Conservation (phyloP, 2,888 invertebrate species). For the Nemoura dubitans region DNA sequence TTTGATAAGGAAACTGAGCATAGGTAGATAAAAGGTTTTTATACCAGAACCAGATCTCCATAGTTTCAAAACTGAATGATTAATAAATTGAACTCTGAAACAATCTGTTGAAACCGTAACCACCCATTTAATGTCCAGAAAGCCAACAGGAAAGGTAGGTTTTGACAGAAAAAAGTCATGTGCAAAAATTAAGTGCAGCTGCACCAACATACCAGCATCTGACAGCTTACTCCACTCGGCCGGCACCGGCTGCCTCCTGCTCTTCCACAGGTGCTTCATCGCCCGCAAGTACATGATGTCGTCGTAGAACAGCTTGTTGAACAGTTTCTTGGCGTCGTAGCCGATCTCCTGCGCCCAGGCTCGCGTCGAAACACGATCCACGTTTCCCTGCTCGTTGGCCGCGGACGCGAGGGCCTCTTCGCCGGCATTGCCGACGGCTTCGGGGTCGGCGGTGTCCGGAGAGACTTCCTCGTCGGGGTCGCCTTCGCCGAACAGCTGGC, state of each 20-base stretch:
- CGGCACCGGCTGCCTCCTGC: constrained; percentile 84
- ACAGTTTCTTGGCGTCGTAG: constrained; percentile 86
- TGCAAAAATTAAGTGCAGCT: no score
- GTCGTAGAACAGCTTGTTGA: constrained; percentile 91
- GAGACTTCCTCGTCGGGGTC: constrained; percentile 98
- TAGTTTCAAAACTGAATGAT: no score
- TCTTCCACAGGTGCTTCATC: constrained; percentile 97
- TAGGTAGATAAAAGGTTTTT: no score
- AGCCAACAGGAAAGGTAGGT: no score
- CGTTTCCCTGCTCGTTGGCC: constrained; percentile 64
- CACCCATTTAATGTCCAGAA: no score
- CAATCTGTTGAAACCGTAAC: no score
- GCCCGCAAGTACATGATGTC: constrained; percentile 94
- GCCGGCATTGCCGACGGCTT: constrained; percentile 76
- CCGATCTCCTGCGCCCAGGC: constrained; percentile 86
- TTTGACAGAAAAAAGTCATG: no score
- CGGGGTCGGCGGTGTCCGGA: constrained; percentile 96
- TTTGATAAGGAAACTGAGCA: no score
- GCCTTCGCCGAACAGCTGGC: constrained; percentile 96
- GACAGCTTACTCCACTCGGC: constrained; percentile 53
- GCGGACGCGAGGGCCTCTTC: constrained; percentile 65
- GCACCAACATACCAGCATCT: constrained; percentile 48
- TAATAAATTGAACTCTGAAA: no score
- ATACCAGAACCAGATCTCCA: no score
- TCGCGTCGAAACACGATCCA: constrained; percentile 76